Evolutionary conservation across 2,888 invertebrate genomes (phyloP).

Genomic region (Spodoptera littoralis): DNA sequence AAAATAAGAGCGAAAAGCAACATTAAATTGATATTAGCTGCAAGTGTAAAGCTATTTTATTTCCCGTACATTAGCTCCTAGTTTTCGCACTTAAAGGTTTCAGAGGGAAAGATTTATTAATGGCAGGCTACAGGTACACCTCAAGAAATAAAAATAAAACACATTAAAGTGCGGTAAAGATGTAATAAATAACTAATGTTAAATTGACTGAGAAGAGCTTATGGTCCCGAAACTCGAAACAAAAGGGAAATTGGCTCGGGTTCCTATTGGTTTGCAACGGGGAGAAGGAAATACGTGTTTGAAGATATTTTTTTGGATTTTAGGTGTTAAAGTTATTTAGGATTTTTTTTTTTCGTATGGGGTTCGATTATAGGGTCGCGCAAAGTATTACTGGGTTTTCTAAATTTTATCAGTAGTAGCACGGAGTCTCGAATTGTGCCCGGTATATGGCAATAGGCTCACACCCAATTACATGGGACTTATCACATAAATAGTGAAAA

Average conservation of each 20-base stretch:
- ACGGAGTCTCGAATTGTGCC: too few species aligned
- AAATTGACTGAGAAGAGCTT: slow-evolving; percentile 85
- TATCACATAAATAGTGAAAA: too few species aligned
- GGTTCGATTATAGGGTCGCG: too few species aligned
- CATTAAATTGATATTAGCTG: slow-evolving; percentile 53
- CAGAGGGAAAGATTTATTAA: slow-evolving; percentile 75
- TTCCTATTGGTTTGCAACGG: slow-evolving; percentile 58
- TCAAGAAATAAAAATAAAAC: slow-evolving; percentile 75
- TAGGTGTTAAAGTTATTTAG: too few species aligned
- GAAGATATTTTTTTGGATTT: slow-evolving; percentile 5
- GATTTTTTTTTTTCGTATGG: too few species aligned
- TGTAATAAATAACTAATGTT: slow-evolving; percentile 85
- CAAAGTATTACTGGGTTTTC: too few species aligned
- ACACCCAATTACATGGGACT: too few species aligned
- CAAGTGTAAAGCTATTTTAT: slow-evolving; percentile 63
- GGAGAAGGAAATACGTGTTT: slow-evolving; percentile 42
- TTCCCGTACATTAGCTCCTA: slow-evolving; percentile 71
- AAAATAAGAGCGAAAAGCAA: slow-evolving; percentile 21
- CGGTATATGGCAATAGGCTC: too few species aligned
- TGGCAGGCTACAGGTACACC: slow-evolving; percentile 69
- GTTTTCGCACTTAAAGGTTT: slow-evolving; percentile 76
- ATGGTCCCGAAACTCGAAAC: slow-evolving; percentile 78
- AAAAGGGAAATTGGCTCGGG: slow-evolving; percentile 69
- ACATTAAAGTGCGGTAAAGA: slow-evolving; percentile 80
- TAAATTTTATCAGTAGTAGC: too few species aligned